Base-by-base conservation (phyloP, 1,140 invertebrate genomes). In the Semibalanus balanoides region DNA sequence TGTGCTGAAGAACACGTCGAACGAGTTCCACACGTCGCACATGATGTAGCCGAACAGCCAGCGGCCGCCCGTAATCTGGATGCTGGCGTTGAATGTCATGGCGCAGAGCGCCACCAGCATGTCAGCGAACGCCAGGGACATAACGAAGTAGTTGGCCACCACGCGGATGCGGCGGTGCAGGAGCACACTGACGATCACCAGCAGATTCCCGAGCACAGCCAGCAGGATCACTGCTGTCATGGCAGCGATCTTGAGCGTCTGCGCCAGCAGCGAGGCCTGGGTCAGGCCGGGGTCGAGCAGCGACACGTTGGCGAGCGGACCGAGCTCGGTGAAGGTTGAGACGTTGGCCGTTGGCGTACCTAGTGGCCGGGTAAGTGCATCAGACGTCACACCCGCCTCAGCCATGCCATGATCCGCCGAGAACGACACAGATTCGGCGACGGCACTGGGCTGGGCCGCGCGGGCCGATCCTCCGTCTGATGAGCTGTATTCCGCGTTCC, bases 81-180 rank as follows among this genome's bases (percentile, higher is more conserved):
- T 89, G 80, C 90, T 93, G 29, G 94, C 93, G 84, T 96, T 97
- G 84, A 97, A 97, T 29, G 92, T 94, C 95, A 95, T 95, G 51
- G 93, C 93, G 81, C 94, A 92, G n/a, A 96, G 85, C 7, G 95
- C 94, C 27, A 98, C 95, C 30, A 96, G 85, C 83, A 95, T 89
- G 82, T 97, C 95, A 3, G 95, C 95, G 79, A 93, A 90, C 0
- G 95, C 93, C 30, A 97, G 85, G 31, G 93, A 95, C 40, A 97
- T 94, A 73, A 98, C 93, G 85, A 96, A 97, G 81, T 94, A 95
- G 85, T 97, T 98, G 71, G 95, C 97, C 78, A 94, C 92, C 74
- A 94, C 90, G 9, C 93, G 87, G 74, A 94, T 86, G 79, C 90
- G 90, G 70, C 88, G 84, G 77, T 92, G 90, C 22, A 88, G 85